Base-by-base conservation (phyloP, 37 sponge, comb jelly and placozoan genomes). In the Aplysina aerophoba region DNA sequence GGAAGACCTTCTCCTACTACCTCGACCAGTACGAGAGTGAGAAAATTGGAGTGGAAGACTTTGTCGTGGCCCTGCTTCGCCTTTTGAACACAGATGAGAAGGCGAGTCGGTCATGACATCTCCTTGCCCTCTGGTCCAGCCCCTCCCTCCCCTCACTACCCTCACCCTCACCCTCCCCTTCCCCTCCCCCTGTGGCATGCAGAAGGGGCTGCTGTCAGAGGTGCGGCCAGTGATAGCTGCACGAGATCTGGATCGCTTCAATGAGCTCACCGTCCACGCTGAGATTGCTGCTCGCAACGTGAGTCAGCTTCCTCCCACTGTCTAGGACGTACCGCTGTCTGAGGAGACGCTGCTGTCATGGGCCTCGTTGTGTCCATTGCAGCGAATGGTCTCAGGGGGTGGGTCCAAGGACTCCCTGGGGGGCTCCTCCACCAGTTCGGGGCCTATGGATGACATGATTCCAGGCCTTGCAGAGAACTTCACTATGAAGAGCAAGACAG, bases 51-150 rank as follows among this genome's bases (percentile, higher is more conserved):
- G 95, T 94, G 24, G 87, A 91, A 0, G 85, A 91, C 36, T 59
- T 94, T 69, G 87, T 85, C 24, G 72, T 73, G 4, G 89, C 85
- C 55, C 63, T 94, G 31, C 72, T 91, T 37, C 37, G 85, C 14
- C 38, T 94, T 40, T 80, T 94, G 25, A 81, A 91, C 75, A 89
- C 90, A n/a, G 59, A 71, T n/a, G 90, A 91, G 56, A 94, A 94
- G 87, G 95, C 87, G 65, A 36, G 22, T 4, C 53, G 13, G n/a
- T n/a, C n/a, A n/a, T n/a, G n/a, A n/a, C n/a, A n/a, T n/a, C n/a
- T n/a, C n/a, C n/a, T 62, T 33, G 27, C 34, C 71, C 71, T 30
- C 71, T 69, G 71, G 73, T 27, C 28, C 20, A 71, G 31, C 20
- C 37, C 20, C 35, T 35, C 31, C 73, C 28, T n/a, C n/a, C 59